Conservation (phyloP, 1,140 invertebrate genomes). For the Cotesia chilonis region DNA sequence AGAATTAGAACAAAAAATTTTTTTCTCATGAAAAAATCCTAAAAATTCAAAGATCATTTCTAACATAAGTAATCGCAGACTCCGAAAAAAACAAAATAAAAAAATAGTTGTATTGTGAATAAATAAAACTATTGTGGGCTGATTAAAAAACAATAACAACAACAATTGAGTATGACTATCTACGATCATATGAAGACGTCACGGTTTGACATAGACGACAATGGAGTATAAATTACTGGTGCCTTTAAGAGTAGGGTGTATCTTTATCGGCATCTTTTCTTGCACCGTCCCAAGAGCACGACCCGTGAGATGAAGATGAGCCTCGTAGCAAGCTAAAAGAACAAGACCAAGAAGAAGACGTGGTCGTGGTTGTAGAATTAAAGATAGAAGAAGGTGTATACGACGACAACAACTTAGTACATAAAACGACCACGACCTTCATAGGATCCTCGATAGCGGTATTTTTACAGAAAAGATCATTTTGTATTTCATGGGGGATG, state of each 20-base stretch:
- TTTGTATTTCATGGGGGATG: too few relatives aligned
- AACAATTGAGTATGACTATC: slow-evolving; percentile 11
- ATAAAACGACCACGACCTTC: slow-evolving; percentile 34
- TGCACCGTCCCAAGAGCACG: slow-evolving; percentile 25
- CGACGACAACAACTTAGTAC: slow-evolving; percentile 16
- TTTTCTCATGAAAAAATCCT: too few relatives aligned
- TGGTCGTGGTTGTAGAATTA: slow-evolving; percentile 8
- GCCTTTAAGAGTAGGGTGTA: slow-evolving; percentile 1
- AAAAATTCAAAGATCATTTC: too few relatives aligned
- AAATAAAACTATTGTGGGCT: too few relatives aligned
- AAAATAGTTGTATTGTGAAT: too few relatives aligned
- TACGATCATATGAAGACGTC: slow-evolving; percentile 22
- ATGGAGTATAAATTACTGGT: slow-evolving; percentile 29
- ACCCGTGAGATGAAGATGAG: slow-evolving; percentile 10
- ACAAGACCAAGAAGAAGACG: neutral
- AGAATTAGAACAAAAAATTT: too few relatives aligned
- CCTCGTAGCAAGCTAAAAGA: neutral
- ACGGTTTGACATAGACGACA: slow-evolving; percentile 25
- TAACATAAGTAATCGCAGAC: too few relatives aligned
- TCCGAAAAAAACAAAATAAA: too few relatives aligned
- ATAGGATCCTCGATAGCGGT: slow-evolving; percentile 47
- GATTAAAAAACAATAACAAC: neutral
- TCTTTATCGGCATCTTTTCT: slow-evolving; percentile 4
- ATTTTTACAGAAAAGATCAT: slow-evolving; percentile 38
- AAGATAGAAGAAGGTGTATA: slow-evolving; percentile 13